Base-by-base conservation (phyloP, 2,888 invertebrate genomes). In the Agrochola litura region DNA sequence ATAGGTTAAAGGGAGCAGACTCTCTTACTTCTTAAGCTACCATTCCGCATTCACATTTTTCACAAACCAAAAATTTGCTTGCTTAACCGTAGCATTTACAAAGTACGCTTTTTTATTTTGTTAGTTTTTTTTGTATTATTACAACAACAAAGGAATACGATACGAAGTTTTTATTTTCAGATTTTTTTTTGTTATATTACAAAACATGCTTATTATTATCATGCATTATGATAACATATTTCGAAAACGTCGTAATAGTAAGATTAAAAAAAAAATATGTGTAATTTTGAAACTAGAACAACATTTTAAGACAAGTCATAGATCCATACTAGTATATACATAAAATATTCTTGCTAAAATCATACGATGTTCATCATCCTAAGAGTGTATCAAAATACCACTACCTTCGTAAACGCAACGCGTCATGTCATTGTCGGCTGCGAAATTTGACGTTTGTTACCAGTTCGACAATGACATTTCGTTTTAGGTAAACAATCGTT, bases 391-490 rank as follows among this genome's bases (percentile, higher is more conserved):
- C 14, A 14, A 58, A 52, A 16, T n/a, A 22, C 49, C 10, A 25
- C 49, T 19, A 22, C 12, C 80, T 88, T 86, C 60, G 80, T 83
- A 78, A 88, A 86, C 78, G 49, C 60, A 37, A 30, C 46, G n/a
- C 25, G 73, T 66, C 37, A 60, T 79, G 79, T 82, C 79, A 82
- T 54, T 74, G 56, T 69, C 73, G 60, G 64, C 60, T 72, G 77
- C 56, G 25, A 54, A 63, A n/a, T 76, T 78, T 67, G 74, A 85
- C 85, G 71, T 82, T 77, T 77, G 37, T 22, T 25, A 19, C 22
- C 52, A 30, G 73, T 69, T 77, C 65, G 64, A 70, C 75, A 72
- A 78, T 88, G 86, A 86, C 88, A 77, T 86, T 77, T 73, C 66
- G 69, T 68, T 77, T 86, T 83, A 72, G 19, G 76, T 86, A 76